These are phyloP conservation scores for Saxidomus purpurata DNA, from an alignment of 1,140 invertebrate species.

Conservation along the genomic window DNA sequence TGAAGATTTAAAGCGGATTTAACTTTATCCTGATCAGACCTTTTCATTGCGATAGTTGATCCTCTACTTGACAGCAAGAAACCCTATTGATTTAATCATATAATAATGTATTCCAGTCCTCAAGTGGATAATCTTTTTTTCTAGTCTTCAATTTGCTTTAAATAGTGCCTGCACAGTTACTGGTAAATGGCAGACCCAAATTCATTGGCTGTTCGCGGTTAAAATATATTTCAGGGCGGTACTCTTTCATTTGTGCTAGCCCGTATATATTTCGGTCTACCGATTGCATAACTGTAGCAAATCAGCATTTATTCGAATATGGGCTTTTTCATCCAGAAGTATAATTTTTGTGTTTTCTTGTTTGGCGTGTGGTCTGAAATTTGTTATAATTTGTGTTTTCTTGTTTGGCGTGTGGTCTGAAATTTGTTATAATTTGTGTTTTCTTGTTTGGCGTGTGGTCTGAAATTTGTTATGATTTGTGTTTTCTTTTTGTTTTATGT, in stretches of 20 bases:
- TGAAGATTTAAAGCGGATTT: background rate
- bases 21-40: background rate
- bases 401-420: no score
- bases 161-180: background rate
- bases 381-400: background rate
- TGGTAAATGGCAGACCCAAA: background rate
- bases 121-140: slow-evolving; percentile 10
- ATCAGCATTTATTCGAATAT: no score
- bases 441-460: no score
- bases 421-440: no score
- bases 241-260: background rate
- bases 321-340: background rate
- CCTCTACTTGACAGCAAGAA: background rate
- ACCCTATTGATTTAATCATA: background rate
- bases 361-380: no score
- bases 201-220: background rate
- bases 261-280: background rate
- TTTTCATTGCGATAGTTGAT: background rate
- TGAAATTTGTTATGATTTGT: no score
- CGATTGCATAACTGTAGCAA: background rate
- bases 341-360: background rate
- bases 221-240: background rate
- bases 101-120: background rate
- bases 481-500: no score
- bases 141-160: background rate